A percentile compares a stretch with the other conserved stretches of the same genome.
Evolutionary conservation across 2,113 vertebrate genomes (phyloP).

Genomic region (Eolophus roseicapilla): DNA sequence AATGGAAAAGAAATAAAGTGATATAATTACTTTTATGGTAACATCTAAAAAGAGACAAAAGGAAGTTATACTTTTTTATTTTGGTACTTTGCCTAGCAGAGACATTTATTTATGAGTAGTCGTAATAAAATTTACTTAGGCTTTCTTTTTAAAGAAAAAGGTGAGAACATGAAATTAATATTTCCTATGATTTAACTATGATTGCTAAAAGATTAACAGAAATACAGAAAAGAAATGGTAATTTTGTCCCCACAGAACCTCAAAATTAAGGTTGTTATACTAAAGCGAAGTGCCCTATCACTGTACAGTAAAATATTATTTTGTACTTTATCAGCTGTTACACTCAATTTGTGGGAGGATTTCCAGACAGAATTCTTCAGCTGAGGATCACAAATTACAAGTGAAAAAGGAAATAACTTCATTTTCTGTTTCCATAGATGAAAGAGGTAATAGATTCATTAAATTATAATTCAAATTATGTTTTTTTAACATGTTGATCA

Average conservation of each 20-base stretch:
- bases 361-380: not conserved
- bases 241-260: not conserved
- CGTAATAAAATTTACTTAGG: not conserved
- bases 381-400: not conserved
- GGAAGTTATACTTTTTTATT: not conserved
- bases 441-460: not conserved
- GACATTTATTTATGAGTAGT: not conserved
- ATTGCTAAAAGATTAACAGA: not conserved
- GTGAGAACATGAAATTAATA: not conserved
- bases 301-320: not conserved
- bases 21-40: not conserved
- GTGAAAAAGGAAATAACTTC: not conserved
- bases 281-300: not conserved
- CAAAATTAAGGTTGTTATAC: not conserved
- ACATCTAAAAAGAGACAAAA: not conserved
- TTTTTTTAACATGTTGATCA: not conserved
- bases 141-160: not conserved
- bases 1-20: not conserved
- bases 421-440: not conserved
- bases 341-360: not conserved
- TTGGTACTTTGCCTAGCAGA: not conserved
- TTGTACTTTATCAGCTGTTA: not conserved
- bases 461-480: not conserved
- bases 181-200: not conserved
- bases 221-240: not conserved